Evolutionary conservation across 2,797 vertebrate genomes (phyloP), one percentile per base, ranked within the genome.

Genomic region (Enteromius trimaculatus): DNA sequence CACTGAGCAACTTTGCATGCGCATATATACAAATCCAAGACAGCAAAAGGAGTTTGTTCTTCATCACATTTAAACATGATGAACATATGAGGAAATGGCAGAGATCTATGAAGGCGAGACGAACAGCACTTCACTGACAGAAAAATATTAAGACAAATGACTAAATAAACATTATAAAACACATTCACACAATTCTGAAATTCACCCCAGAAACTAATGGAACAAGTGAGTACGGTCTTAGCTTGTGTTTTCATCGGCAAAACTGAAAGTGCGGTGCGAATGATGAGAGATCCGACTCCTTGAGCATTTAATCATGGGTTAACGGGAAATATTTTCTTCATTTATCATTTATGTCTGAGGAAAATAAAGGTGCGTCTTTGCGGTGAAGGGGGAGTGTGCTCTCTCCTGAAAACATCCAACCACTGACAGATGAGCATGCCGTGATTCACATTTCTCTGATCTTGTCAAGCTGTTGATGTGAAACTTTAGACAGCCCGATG

Each of bases 401-500:
- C 34, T 78, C 66, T 77, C 72, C 37, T 55, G 14, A 77, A 82
- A 82, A 78, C 76, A 82, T 76, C 26, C 29, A 69, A 6, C 49
- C 39, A 53, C 55, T 86, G 78, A 86, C 84, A 82, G 84, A 82
- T 79, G 76, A 82, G 75, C 82, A 79, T 16, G 47, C 14, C 17
- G 1, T 21, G 3, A 53, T 62, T 55, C 39, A 47, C 19, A 39
- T 70, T 69, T 77, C 79, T 81, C 65, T 81, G 84, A 78, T 85
- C 72, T 78, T 71, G 75, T 77, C 82, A 83, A 83, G 75, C 75
- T 77, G 82, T 78, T 83, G 82, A 83, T 77, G 39, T 80, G 85
- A 83, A 86, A 65, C 65, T 74, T 80, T 69, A 81, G 71, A 70
- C 53, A 74, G 71, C 21, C 60, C 23, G 26, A 76, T 23, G 21